Conservation (phyloP, 2,888 invertebrate species). For the Acleris sparsana region DNA sequence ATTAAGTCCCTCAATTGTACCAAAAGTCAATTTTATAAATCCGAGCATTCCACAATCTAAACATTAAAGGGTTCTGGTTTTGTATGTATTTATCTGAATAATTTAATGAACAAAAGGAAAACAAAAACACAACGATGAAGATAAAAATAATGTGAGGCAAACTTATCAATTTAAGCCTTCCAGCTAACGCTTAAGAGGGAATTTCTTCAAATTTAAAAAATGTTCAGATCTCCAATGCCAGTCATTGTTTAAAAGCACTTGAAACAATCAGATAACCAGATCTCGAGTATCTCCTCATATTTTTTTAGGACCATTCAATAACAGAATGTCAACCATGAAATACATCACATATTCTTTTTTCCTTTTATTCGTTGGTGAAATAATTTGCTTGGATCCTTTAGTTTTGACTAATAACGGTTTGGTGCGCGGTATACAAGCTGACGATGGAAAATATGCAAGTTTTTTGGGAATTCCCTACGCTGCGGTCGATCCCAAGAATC, state of each 20-base stretch:
- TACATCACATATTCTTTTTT: slow-evolving; percentile 1
- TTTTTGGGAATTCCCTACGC: slow-evolving; percentile 39
- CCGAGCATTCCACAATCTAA: too few relatives aligned
- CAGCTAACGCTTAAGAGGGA: too few relatives aligned
- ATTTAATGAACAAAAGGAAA: too few relatives aligned
- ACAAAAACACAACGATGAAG: too few relatives aligned
- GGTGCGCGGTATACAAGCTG: slow-evolving; percentile 29
- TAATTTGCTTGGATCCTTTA: slow-evolving; percentile 39
- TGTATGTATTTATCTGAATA: too few relatives aligned
- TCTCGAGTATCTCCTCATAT: background rate
- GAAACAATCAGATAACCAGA: slow-evolving; percentile 8
- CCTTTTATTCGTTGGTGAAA: slow-evolving; percentile 6
- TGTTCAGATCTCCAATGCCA: background rate
- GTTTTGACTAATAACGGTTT: slow-evolving; percentile 37
- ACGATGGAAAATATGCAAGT: slow-evolving; percentile 30
- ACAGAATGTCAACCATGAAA: slow-evolving; percentile 8
- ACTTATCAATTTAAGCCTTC: too few relatives aligned
- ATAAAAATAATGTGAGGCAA: too few relatives aligned
- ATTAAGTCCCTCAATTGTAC: too few relatives aligned
- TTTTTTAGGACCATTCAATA: slow-evolving; percentile 14
- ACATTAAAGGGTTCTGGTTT: too few relatives aligned
- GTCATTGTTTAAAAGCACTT: slow-evolving; percentile 6
- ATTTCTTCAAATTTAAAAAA: too few relatives aligned
- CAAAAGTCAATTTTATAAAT: too few relatives aligned
- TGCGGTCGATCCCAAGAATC: slow-evolving; percentile 26